Evolutionary conservation across 92 coral and sea anemone genomes (phyloP).

Genomic region (Hydrozoanthus gracilis): DNA sequence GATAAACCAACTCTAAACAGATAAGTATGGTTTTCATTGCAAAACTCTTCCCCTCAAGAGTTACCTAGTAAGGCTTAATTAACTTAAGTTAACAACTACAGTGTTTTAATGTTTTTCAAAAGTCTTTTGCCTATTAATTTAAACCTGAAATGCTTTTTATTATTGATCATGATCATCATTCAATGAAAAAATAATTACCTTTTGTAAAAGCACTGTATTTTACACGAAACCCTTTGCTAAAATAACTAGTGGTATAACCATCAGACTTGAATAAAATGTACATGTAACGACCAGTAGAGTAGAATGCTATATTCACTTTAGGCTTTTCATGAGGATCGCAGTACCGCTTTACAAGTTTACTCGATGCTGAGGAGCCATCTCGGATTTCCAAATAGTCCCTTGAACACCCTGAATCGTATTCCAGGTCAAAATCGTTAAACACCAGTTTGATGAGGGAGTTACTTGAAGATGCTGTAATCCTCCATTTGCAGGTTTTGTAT

Average conservation of each 20-base stretch:
- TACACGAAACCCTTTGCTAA: neutral
- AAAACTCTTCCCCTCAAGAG: too few species aligned
- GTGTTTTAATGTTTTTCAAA: too few species aligned
- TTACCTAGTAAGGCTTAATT: too few species aligned
- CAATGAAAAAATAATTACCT: neutral
- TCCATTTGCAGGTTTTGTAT: neutral
- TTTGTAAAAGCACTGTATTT: neutral
- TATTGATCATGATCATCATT: too few species aligned
- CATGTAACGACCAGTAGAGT: constrained; percentile 2
- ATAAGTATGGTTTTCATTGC: too few species aligned
- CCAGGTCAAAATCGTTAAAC: neutral
- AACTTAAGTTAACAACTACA: too few species aligned
- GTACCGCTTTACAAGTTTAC: neutral
- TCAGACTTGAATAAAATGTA: neutral
- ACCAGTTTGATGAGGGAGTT: neutral
- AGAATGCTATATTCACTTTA: neutral
- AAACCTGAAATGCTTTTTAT: too few species aligned
- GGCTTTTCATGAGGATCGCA: neutral
- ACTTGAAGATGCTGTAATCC: neutral
- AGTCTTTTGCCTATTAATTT: too few species aligned
- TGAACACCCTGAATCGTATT: neutral
- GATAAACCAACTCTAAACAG: too few species aligned
- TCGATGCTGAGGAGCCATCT: neutral
- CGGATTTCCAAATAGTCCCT: constrained; percentile 10
- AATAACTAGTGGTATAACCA: too few species aligned